Evolutionary conservation across 1,140 invertebrate genomes (phyloP), one percentile per base, ranked within the genome.

Genomic region (Acyrthosiphon pisum): DNA sequence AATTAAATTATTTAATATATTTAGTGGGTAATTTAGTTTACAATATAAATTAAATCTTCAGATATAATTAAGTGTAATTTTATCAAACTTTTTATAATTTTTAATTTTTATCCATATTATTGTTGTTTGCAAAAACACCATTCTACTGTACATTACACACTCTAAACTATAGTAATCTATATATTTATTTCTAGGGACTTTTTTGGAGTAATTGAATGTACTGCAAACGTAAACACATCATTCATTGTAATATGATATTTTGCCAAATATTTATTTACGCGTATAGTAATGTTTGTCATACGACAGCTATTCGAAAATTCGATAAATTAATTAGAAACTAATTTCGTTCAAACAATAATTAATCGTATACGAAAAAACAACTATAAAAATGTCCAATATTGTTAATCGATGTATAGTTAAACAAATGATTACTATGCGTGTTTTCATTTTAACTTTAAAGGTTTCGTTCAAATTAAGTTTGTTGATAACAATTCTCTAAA

Each of bases 261-360:
- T 56, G 88, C 88, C 88, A 89, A 89, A 56, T 89, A 37, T 89
- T 26, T 89, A 76, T 76, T 2, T 6, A n/a, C 30, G 30, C n/a
- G 18, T 18, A 76, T 18, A 76, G 14, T 6, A 76, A 76, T 37
- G 46, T 53, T 84, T 87, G 30, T 86, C 48, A n/a, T 50, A 22
- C 18, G 26, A 86, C 7, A 44, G n/a, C 18, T 87, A 87, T 87
- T 53, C 35, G 1, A n/a, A n/a, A 53, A 53, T 35, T 53, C 18
- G 20, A 37, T 53, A 50, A 23, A 53, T 50, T 53, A 53, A 89
- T 53, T 53, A 53, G 7, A 53, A 89, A 35, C 35, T 23, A 8
- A 23, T n/a, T 2, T 48, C n/a, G 30, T n/a, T 48, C 3, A 35
- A n/a, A 87, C 30, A 26, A 48, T 41, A 41, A 41, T 41, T 41